Base-by-base conservation (phyloP, 2,888 invertebrate species). In the Diploptera punctata region DNA sequence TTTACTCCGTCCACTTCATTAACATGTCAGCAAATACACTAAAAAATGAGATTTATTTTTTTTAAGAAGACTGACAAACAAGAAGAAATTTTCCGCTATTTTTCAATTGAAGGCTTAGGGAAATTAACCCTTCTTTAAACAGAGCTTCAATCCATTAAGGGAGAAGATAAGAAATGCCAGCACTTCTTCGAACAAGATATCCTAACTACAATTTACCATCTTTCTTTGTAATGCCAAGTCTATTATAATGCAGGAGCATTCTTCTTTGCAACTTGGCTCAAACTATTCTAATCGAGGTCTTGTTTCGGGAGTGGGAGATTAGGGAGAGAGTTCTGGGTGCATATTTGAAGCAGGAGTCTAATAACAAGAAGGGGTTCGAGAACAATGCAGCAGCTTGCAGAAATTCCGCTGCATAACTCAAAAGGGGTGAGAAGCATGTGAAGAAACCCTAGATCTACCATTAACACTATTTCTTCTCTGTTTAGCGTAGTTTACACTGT, bases 241-340 rank as follows among this genome's bases (percentile, higher is more conserved):
- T 57, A 57, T 29, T 57, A 31, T 57, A 57, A 16, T 18, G 57
- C n/a, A 33, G 33, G 16, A 29, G n/a, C 57, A 57, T 57, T 57
- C 57, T 54, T 54, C 54, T 57, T 52, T 57, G n/a, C 31, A 57
- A 57, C 29, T 57, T 57, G n/a, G 57, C 57, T 29, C 57, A 57
- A 33, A 57, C 57, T 57, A 57, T 57, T 57, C 57, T 57, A 57
- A 57, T 57, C 57, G 31, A 57, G 57, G 21, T n/a, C 57, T 57
- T 26, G 19, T 21, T 19, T 13, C 4, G 52, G 10, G 52, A 24
- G 52, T 21, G 52, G n/a, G n/a, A n/a, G n/a, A n/a, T n/a, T n/a
- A n/a, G n/a, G n/a, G n/a, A n/a, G n/a, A n/a, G n/a, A n/a, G n/a
- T n/a, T n/a, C n/a, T 52, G 52, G 57, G 57, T 57, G 57, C 57